Evolutionary conservation across 2,888 invertebrate genomes (phyloP).

Genomic region (Caenorhabditis sp.): DNA sequence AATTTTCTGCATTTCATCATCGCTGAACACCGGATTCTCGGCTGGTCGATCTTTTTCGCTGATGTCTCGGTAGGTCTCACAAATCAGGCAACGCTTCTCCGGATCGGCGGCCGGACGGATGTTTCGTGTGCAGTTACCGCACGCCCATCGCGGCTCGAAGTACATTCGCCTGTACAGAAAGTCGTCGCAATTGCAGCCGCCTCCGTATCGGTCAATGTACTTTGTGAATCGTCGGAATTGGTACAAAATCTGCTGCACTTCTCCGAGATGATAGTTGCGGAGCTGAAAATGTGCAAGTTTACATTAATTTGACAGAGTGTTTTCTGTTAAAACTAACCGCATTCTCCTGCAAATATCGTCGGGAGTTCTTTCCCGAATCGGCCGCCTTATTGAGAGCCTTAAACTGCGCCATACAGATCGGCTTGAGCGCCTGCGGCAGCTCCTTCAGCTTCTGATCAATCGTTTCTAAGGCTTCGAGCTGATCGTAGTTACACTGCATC

Average conservation of each 20-base stretch:
- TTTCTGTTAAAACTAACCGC: no score
- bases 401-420: not conserved
- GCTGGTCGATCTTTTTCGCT: not conserved
- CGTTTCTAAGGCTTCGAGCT: not conserved
- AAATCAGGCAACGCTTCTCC: not conserved
- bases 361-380: no score
- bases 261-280: slow-evolving; percentile 16
- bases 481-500: not conserved
- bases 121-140: slow-evolving; percentile 6
- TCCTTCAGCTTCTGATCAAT: slow-evolving; percentile 9
- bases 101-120: not conserved
- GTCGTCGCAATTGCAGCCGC: not conserved
- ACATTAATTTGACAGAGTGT: no score
- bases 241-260: not conserved
- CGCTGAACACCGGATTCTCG: not conserved
- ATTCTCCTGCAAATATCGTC: no score
- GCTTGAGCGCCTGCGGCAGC: slow-evolving; percentile 12
- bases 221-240: not conserved
- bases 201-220: not conserved
- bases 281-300: slow-evolving; percentile 14
- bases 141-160: not conserved
- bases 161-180: not conserved
- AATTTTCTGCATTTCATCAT: slow-evolving; percentile 2
- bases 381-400: not conserved
- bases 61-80: not conserved